Percentiles rank a stretch among this genome's conserved stretches.
phyloP scores from a whole-genome alignment of 64 coral and sea anemone species.

The Porites australiensis region DNA sequence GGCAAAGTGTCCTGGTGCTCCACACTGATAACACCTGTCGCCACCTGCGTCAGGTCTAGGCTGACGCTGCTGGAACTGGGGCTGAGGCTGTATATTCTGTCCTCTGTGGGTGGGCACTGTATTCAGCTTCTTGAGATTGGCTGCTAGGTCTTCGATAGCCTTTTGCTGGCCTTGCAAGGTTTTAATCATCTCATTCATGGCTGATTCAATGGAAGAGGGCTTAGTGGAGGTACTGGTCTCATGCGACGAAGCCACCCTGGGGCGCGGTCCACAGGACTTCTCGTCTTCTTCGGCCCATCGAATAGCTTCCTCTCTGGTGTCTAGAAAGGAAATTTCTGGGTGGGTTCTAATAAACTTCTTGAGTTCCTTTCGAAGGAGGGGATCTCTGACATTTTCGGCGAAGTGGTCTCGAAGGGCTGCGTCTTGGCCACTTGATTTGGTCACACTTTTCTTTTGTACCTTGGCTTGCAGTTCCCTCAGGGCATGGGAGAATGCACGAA shows the following conservation, averaged over 20 bases:
- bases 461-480: not conserved
- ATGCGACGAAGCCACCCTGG: not conserved
- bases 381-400: not conserved
- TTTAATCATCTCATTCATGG: conserved; percentile 6
- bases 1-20: not conserved
- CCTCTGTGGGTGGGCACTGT: no score
- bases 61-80: not conserved
- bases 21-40: not conserved
- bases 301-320: conserved; percentile 64
- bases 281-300: conserved; percentile 71
- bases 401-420: not conserved
- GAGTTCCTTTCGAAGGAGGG: conserved; percentile 58
- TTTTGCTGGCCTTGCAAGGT: conserved; percentile 30
- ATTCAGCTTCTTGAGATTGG: not conserved
- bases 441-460: not conserved
- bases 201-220: not conserved
- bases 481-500: not conserved
- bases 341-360: conserved; percentile 9
- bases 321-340: conserved; percentile 46
- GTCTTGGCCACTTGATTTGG: not conserved
- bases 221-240: not conserved
- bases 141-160: not conserved
- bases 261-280: not conserved
- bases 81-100: not conserved
- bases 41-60: not conserved